A percentile compares a stretch with the other conserved stretches of the same genome.
phyloP scores from a whole-genome alignment of 2,113 vertebrate genomes.

The Ceyx cyanopectus region DNA sequence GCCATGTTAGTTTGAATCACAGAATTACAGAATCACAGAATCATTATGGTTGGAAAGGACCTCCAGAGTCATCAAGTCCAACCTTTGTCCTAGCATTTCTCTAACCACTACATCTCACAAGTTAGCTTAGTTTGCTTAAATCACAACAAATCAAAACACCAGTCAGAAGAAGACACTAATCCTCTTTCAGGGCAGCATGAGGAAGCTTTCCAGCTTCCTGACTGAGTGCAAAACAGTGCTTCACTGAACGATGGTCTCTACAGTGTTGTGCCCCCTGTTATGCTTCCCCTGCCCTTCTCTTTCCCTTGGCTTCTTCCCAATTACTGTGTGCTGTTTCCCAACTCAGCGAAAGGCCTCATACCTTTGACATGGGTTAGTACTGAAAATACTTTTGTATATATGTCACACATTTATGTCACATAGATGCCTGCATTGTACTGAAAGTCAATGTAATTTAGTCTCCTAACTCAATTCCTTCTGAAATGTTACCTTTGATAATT shows the following conservation, averaged over 20 bases:
- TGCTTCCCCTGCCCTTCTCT: background rate
- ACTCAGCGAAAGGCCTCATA: background rate
- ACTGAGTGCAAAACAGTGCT: background rate
- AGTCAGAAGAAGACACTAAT: background rate
- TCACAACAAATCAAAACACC: background rate
- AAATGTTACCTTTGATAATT: conserved; percentile 60
- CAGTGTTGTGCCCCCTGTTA: background rate
- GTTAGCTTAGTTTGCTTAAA: background rate
- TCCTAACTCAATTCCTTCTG: conserved; percentile 55
- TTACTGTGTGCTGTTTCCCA: background rate
- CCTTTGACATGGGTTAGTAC: background rate
- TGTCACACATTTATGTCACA: conserved; percentile 35
- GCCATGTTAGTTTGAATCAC: background rate
- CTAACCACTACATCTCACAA: background rate
- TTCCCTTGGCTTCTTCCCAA: background rate
- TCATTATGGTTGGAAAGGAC: too few relatives aligned
- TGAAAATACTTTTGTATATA: conserved; percentile 20
- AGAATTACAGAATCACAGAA: too few relatives aligned
- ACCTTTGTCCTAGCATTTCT: too few relatives aligned
- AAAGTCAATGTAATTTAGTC: conserved; percentile 63
- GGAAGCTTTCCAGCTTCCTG: background rate
- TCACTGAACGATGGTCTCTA: background rate
- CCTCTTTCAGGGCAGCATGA: background rate
- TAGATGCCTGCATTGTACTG: background rate
- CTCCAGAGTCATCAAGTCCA: too few relatives aligned